Evolutionary conservation across 2,113 vertebrate genomes (phyloP), one percentile per base, ranked within the genome.

Genomic region (Hippoglossus stenolepis): DNA sequence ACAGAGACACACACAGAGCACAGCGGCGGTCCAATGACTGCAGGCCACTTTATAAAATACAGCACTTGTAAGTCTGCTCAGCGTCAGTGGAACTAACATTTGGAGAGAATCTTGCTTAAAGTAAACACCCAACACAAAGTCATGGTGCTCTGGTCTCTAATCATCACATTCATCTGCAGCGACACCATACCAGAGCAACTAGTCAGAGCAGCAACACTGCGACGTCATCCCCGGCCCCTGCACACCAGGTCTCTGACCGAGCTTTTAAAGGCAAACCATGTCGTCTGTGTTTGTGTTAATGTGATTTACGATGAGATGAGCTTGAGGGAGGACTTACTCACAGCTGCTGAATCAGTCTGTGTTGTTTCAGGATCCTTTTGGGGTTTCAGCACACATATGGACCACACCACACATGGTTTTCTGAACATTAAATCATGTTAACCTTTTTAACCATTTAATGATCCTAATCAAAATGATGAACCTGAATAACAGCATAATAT

Each of bases 51-150:
- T 72, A 31, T 26, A 17, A 75, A 47, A 70, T 23, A 12, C 63
- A 51, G 3, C 62, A 77, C 73, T 68, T 65, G 61, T 71, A 63
- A 38, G 54, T 83, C 86, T 92, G 91, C 77, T 83, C 23, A 75
- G 53, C 51, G 49, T 90, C 76, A 82, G 17, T 28, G 17, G 3
- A 70, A 72, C 80, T 89, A 92, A 91, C 75, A 82, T 80, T 85
- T 84, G 76, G 66, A 58, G 80, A 47, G 57, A 43, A 62, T 71
- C 65, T 58, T 24, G 20, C 17, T 70, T 82, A 72, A 70, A n/a
- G 70, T 81, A 89, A 85, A 88, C 80, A 87, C 0, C 31, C 45
- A 66, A 51, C 60, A 70, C 14, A 43, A 31, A 75, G 75, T 66
- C 63, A 17, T 2, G 0, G 9, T 26, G 49, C 56, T 78, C 51